Evolutionary conservation across 1,140 invertebrate genomes (phyloP).

Genomic region (Akabosia matsudoensis): DNA sequence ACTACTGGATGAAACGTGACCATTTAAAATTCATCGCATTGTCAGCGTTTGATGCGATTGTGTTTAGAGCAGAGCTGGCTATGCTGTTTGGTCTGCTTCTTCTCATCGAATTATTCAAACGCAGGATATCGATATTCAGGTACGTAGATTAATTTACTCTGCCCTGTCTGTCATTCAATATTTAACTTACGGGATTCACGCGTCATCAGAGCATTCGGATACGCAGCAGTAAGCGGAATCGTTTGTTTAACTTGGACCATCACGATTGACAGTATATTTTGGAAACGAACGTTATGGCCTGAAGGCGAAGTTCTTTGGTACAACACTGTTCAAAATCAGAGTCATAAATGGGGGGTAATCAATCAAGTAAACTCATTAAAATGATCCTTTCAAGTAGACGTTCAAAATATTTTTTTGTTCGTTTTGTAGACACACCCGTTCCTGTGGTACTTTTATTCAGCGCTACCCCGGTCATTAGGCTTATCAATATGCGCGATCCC

Average conservation of each 20-base stretch:
- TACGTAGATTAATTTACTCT: conserved; percentile 47
- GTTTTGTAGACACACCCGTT: conserved; percentile 80
- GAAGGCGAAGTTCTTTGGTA: conserved; percentile 97
- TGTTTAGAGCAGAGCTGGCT: conserved; percentile 86
- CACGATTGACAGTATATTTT: conserved; percentile 86
- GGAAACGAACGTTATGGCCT: conserved; percentile 87
- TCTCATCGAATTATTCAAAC: conserved; percentile 67
- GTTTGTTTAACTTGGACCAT: conserved; percentile 69
- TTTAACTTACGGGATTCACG: conserved; percentile 48
- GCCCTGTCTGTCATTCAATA: background rate
- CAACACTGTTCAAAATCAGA: conserved; percentile 91
- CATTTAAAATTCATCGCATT: conserved; percentile 73
- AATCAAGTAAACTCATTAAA: too few relatives aligned
- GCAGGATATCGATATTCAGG: conserved; percentile 55
- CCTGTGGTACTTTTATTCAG: conserved; percentile 98
- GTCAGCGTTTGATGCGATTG: conserved; percentile 79
- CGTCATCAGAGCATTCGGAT: conserved; percentile 63
- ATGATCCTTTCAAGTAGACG: background rate
- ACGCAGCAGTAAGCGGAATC: conserved; percentile 67
- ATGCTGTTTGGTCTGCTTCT: conserved; percentile 84
- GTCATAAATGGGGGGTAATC: conserved; percentile 86
- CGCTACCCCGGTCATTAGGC: conserved; percentile 82
- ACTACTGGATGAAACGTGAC: conserved; percentile 77
- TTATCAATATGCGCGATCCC: conserved; percentile 80
- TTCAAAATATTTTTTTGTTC: too few relatives aligned